Evolutionary conservation across 1,140 invertebrate species (phyloP), one percentile per base, ranked within the genome.

Genomic region (Acromyrmex echinatior): DNA sequence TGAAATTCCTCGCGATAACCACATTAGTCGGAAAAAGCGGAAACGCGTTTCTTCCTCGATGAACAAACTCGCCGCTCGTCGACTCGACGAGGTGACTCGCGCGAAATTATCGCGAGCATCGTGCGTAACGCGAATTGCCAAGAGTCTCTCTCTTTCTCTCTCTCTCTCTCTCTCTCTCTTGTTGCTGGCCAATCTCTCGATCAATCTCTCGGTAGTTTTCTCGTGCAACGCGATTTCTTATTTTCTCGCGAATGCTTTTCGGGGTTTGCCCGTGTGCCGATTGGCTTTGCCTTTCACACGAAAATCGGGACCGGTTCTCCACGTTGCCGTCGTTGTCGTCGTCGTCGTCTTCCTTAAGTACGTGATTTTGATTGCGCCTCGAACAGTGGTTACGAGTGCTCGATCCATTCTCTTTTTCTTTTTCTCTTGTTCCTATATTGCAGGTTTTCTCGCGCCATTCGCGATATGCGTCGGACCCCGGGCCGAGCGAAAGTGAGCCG

Each of bases 121-220:
- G 80, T 84, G 80, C 80, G 80, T 84, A 84, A 84, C 80, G 70
- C 70, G 56, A 81, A 51, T 81, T 70, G 65, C 78, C 70, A 31
- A 49, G 39, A 82, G 39, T 79, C 60, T 49, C 21, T 31, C 35
- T 65, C 7, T 73, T 14, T 39, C 74, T 56, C 49, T 45, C 45
- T 68, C 77, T 80, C 49, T 80, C 31, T 35, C 31, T 35, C 31
- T 35, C 31, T 35, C 31, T 31, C 1, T 58, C 31, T 60, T 35
- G 10, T 51, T 25, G 70, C 45, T 28, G 56, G 10, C 51, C 56
- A 14, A 66, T 65, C 80, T 82, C 53, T 74, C 70, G 68, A 82
- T 82, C 79, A 35, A 45, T 31, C 31, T 31, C 31, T 31, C 5
- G 21, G 25, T 70, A 16, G 35, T 84, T 76, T 84, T 62, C 80